These are phyloP conservation scores for Adelges cooleyi DNA, from an alignment of 1,140 invertebrate species.

Conservation along the genomic window DNA sequence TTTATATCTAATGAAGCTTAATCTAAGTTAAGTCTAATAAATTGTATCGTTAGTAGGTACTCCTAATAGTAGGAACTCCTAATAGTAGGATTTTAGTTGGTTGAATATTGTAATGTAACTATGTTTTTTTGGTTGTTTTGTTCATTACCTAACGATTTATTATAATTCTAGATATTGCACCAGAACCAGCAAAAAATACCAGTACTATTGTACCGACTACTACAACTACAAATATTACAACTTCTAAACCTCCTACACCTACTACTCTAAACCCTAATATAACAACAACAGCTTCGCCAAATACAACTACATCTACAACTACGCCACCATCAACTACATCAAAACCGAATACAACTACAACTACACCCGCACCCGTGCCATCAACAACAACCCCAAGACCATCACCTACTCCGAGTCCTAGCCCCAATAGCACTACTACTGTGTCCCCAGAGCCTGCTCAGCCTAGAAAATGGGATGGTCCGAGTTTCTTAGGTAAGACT, in stretches of 20 bases:
- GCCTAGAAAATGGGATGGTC: conserved; percentile 3
- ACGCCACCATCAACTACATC: background rate
- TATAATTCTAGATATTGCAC: background rate
- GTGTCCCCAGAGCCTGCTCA: background rate
- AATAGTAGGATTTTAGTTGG: no score
- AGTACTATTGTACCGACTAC: background rate
- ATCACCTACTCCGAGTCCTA: no score
- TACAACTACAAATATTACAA: background rate
- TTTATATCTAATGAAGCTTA: no score
- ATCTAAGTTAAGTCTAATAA: no score
- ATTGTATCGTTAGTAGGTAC: no score
- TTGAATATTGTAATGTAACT: no score
- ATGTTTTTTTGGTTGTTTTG: no score
- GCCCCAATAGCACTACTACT: no score
- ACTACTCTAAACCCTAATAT: background rate
- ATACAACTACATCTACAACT: background rate
- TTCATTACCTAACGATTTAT: no score
- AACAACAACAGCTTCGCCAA: background rate
- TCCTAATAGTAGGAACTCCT: no score
- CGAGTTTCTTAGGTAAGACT: conserved; percentile 14
- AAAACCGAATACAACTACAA: background rate
- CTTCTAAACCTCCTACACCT: background rate
- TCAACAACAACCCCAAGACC: no score
- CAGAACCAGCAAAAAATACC: background rate
- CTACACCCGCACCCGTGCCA: background rate